Base-by-base conservation (phyloP, 1,140 invertebrate genomes). In the Euglossa dilemma region DNA sequence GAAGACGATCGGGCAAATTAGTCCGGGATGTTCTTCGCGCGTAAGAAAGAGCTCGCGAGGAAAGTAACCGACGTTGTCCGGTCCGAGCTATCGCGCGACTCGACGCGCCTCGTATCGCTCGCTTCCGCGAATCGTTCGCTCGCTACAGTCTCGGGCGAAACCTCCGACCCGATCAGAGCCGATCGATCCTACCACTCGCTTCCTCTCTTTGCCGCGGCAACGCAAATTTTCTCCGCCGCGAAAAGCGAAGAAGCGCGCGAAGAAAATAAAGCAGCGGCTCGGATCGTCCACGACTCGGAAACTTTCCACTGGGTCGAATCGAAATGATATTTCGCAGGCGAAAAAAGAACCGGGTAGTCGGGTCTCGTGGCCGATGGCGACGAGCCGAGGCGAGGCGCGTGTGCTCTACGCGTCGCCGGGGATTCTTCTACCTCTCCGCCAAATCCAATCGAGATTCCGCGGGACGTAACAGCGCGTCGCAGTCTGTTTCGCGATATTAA, bases 401-500 rank as follows among this genome's bases (percentile, higher is more conserved):
- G 36, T 36, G 36, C 4, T 36, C 36, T 11, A 63, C 50, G 11
- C 5, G 20, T 9, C 16, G 56, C 50, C 50, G 9, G 85, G 84
- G 57, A 50, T 85, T 9, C 69, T 52, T 63, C 77, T 36, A 45
- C 52, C 23, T 9, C 12, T 45, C 52, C 54, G 50, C 36, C 56
- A 75, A 72, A 84, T 64, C 83, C 63, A 85, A 86, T 80, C 83
- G 79, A 63, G 83, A 87, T 91, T 87, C 88, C 87, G 90, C 76
- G 89, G 89, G 80, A 71, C 87, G 87, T 90, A 86, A 88, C 90
- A 84, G 77, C 69, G 83, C 85, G 90, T 90, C 87, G 85, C 90
- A 83, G 80, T 66, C 85, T 85, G 87, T 90, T 88, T 86, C 86
- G 87, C 86, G 85, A 91, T 90, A 90, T 91, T 90, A 90, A 91